These are phyloP conservation scores for Crambe crambe DNA, from an alignment of 37 sponge, comb jelly and placozoan genomes.

Conservation along the genomic window DNA sequence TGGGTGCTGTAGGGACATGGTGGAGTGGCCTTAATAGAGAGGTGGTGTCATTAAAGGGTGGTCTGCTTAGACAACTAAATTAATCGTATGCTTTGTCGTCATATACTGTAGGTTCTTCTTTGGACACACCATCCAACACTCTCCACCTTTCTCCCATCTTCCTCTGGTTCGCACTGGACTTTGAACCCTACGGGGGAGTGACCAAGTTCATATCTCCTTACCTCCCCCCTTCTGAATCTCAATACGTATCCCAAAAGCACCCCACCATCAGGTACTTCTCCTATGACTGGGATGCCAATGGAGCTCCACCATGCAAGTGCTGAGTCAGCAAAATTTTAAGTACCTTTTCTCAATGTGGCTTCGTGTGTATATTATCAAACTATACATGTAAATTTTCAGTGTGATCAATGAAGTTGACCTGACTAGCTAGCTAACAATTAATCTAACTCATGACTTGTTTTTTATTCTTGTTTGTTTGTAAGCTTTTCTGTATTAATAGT, in stretches of 20 bases:
- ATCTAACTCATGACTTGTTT: too few relatives aligned
- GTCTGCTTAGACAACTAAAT: background rate
- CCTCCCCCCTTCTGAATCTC: constrained; percentile 30
- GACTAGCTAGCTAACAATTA: too few relatives aligned
- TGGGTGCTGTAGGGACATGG: too few relatives aligned
- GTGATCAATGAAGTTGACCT: too few relatives aligned
- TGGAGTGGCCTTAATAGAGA: background rate
- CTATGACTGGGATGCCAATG: constrained; percentile 75
- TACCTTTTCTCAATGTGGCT: too few relatives aligned
- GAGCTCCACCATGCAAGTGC: constrained; percentile 63
- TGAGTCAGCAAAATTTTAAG: background rate
- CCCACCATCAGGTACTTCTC: constrained; percentile 49
- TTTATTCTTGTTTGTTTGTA: too few relatives aligned
- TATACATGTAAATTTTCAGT: too few relatives aligned
- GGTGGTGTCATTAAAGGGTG: too few relatives aligned
- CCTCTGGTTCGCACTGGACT: constrained; percentile 64
- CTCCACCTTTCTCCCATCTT: constrained; percentile 67
- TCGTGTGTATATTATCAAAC: too few relatives aligned
- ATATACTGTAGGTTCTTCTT: constrained; percentile 13
- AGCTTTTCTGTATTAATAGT: too few relatives aligned
- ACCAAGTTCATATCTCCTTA: constrained; percentile 56
- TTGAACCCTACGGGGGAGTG: constrained; percentile 51
- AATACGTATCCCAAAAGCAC: constrained; percentile 16
- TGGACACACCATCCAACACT: constrained; percentile 28
- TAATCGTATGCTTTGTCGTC: too few relatives aligned